These are phyloP conservation scores for Anadara kagoshimensis DNA, from an alignment of 1,140 invertebrate genomes.

Conservation along the genomic window DNA sequence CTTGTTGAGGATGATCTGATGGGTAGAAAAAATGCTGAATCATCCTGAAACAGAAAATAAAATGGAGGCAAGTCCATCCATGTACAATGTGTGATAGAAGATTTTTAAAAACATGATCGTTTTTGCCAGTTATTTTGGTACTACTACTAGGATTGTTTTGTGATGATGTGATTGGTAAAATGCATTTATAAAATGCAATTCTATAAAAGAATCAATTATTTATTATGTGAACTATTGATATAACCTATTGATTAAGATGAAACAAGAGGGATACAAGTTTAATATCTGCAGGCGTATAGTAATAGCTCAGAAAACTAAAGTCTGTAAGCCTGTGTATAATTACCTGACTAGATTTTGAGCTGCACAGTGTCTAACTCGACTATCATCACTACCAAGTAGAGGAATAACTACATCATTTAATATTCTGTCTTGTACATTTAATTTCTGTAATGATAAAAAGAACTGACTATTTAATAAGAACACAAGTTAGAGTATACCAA, in stretches of 20 bases:
- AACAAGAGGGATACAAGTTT: no score
- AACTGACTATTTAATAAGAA: not conserved
- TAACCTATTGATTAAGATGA: no score
- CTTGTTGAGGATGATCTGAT: slow-evolving; percentile 70
- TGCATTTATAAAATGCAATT: no score
- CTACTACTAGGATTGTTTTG: no score
- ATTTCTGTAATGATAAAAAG: slow-evolving; percentile 50
- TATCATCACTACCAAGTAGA: slow-evolving; percentile 84
- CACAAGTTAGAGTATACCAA: no score
- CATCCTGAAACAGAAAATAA: slow-evolving; percentile 59
- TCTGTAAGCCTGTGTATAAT: slow-evolving; percentile 33
- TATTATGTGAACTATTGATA: no score
- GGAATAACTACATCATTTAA: slow-evolving; percentile 79
- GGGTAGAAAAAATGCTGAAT: slow-evolving; percentile 71
- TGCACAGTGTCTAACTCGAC: slow-evolving; percentile 84
- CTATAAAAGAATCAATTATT: no score
- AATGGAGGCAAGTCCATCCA: not conserved
- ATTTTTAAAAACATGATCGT: no score
- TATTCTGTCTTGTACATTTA: slow-evolving; percentile 77
- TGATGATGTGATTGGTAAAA: no score
- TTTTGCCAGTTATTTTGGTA: no score
- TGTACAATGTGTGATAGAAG: slow-evolving; percentile 76
- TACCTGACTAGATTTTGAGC: slow-evolving; percentile 82
- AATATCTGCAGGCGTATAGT: no score
- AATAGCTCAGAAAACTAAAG: no score